phyloP scores from a whole-genome alignment of 2,113 vertebrate species.

The Onychostoma macrolepis region DNA sequence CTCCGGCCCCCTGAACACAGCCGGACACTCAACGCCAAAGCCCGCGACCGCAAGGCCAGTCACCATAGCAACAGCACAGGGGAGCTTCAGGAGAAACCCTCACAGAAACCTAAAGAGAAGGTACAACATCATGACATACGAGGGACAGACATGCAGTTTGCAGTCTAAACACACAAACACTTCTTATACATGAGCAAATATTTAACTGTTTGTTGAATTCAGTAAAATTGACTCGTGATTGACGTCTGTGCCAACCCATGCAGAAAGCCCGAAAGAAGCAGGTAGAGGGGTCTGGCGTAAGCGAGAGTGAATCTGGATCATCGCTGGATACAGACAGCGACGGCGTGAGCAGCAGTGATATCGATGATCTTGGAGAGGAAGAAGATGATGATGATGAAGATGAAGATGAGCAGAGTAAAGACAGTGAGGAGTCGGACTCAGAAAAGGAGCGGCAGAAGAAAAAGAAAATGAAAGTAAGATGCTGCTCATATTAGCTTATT shows the following conservation, averaged over 20 bases:
- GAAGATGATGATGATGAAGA: slow-evolving; percentile 86
- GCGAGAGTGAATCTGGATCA: slow-evolving; percentile 92
- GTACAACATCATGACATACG: slow-evolving; percentile 68
- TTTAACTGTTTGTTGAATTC: background rate
- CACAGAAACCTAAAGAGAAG: slow-evolving; percentile 92
- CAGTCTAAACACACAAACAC: background rate
- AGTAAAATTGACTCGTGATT: background rate
- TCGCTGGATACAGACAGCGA: slow-evolving; percentile 94
- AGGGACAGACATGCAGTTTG: background rate
- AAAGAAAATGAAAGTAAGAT: slow-evolving; percentile 86
- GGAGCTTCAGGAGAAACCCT: slow-evolving; percentile 78
- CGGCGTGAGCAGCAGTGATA: slow-evolving; percentile 93
- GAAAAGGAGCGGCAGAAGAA: slow-evolving; percentile 87
- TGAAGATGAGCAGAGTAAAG: slow-evolving; percentile 88
- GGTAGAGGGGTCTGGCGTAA: slow-evolving; percentile 84
- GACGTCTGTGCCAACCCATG: slow-evolving; percentile 25
- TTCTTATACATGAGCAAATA: background rate
- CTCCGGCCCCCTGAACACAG: slow-evolving; percentile 74
- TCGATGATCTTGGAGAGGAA: slow-evolving; percentile 93
- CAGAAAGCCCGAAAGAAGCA: slow-evolving; percentile 90
- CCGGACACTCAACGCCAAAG: slow-evolving; percentile 77
- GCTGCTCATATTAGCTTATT: background rate
- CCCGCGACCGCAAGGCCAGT: slow-evolving; percentile 75
- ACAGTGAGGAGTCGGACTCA: slow-evolving; percentile 89
- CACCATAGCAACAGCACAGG: slow-evolving; percentile 79